These are phyloP conservation scores for Papilio gigon DNA, from an alignment of 2,888 invertebrate species.

Conservation along the genomic window DNA sequence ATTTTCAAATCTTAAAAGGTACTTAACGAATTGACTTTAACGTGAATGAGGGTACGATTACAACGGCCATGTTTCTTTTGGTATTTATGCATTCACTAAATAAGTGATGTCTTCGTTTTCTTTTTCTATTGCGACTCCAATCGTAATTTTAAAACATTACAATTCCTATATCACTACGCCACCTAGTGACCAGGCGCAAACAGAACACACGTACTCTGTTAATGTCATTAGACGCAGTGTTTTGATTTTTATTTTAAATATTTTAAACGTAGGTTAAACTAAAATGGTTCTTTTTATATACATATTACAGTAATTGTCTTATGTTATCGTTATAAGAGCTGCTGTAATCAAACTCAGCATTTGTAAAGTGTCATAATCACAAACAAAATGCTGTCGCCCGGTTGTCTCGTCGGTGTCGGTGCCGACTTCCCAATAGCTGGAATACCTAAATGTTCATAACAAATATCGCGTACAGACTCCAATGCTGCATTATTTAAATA, in stretches of 20 bases:
- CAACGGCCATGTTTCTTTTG: conserved; percentile 61
- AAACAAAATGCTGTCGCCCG: conserved; percentile 61
- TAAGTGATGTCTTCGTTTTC: conserved; percentile 67
- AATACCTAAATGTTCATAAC: conserved; percentile 31
- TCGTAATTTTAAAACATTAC: conserved; percentile 67
- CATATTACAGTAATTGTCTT: neutral
- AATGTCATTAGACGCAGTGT: conserved; percentile 14
- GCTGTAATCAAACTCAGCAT: neutral
- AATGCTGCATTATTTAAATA: conserved; percentile 47
- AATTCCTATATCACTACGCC: conserved; percentile 56
- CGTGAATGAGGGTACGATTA: conserved; percentile 45
- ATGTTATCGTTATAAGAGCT: no score
- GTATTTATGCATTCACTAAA: conserved; percentile 71
- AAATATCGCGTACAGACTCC: conserved; percentile 27
- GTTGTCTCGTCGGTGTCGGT: conserved; percentile 63
- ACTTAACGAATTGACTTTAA: conserved; percentile 40
- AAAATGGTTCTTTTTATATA: no score
- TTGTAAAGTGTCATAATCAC: conserved; percentile 27
- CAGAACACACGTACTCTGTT: conserved; percentile 38
- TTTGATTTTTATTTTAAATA: neutral
- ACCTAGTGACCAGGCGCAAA: conserved; percentile 50
- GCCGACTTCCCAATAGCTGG: conserved; percentile 22
- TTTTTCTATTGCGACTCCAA: conserved; percentile 62
- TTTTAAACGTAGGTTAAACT: no score
- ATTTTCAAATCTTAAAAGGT: neutral